These are phyloP conservation scores for Neosilurus mollespiculum DNA, from an alignment of 2,797 vertebrate genomes.

Conservation along the genomic window DNA sequence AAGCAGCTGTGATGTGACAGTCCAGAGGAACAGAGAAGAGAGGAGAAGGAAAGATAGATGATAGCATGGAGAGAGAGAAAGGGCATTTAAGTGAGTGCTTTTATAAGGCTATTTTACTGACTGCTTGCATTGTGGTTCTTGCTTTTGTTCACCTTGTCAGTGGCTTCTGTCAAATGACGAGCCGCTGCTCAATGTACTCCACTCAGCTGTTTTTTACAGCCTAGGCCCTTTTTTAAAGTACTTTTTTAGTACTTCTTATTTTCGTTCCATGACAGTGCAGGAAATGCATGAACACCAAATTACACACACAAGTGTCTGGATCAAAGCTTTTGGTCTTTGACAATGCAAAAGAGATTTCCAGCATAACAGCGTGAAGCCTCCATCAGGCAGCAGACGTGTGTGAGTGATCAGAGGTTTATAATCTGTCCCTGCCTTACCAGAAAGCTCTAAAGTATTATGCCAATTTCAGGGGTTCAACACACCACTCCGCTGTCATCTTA, in stretches of 20 bases:
- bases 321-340: conserved; percentile 15
- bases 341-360: conserved; percentile 20
- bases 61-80: neutral
- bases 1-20: conserved; percentile 23
- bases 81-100: neutral
- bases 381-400: conserved; percentile 17
- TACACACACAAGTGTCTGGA: neutral
- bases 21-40: neutral
- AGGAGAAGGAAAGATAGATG: neutral
- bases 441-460: conserved; percentile 29
- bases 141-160: neutral
- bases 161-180: conserved; percentile 5
- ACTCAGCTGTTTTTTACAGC: neutral
- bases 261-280: conserved; percentile 5
- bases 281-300: neutral
- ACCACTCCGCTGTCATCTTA: conserved; percentile 29
- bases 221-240: neutral
- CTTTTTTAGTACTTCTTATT: neutral
- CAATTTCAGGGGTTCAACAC: conserved; percentile 41
- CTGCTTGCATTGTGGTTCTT: neutral
- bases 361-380: conserved; percentile 15
- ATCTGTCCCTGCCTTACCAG: conserved; percentile 30
- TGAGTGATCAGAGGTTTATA: conserved; percentile 36
- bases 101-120: conserved; percentile 2
- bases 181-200: neutral